Conservation (phyloP, 2,113 vertebrate genomes). For the Recurvirostra avosetta region DNA sequence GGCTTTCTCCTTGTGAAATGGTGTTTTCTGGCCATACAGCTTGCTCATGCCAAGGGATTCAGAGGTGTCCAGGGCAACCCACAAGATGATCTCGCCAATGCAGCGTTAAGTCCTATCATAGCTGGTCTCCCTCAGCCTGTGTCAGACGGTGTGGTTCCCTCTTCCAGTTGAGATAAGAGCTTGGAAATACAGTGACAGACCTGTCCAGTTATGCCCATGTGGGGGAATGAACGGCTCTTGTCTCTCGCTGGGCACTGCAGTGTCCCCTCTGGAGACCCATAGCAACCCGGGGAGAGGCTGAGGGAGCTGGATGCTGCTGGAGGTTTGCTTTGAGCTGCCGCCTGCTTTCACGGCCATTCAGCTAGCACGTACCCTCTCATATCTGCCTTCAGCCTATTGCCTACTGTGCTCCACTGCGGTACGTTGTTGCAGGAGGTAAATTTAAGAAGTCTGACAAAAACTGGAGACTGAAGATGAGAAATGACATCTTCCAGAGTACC, state of each 20-base stretch:
- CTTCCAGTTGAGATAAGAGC: fast-evolving
- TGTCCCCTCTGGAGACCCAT: not conserved
- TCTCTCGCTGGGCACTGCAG: not conserved
- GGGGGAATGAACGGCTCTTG: not conserved
- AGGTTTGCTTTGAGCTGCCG: not conserved
- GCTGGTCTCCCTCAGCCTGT: not conserved
- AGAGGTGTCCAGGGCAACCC: not conserved
- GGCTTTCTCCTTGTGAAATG: not conserved
- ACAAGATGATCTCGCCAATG: not conserved
- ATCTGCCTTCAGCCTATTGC: not conserved
- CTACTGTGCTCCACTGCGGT: fast-evolving
- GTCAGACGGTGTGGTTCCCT: not conserved
- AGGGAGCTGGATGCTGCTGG: not conserved
- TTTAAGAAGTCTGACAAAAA: not conserved
- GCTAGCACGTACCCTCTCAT: fast-evolving
- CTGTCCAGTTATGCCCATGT: not conserved
- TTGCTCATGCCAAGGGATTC: fast-evolving
- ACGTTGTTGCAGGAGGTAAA: not conserved
- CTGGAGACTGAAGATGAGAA: not conserved
- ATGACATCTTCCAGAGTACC: not conserved
- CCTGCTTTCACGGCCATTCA: not conserved
- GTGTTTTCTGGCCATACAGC: not conserved
- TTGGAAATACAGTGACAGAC: not conserved
- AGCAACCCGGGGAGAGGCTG: not conserved
- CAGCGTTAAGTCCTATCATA: not conserved